Evolutionary conservation across 1,140 invertebrate genomes (phyloP).

Genomic region (Sarcophaga peregrina): DNA sequence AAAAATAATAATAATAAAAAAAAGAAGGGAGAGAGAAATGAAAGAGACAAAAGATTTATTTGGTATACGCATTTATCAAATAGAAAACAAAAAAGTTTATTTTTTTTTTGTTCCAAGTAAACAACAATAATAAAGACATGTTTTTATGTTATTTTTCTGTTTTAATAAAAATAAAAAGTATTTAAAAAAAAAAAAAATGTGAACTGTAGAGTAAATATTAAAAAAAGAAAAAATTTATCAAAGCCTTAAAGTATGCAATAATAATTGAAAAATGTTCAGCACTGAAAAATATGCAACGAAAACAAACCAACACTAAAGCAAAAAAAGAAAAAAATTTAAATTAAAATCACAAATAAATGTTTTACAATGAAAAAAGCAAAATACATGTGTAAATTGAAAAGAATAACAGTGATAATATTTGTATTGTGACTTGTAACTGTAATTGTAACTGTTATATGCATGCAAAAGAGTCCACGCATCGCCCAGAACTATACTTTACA

Average conservation of each 20-base stretch:
- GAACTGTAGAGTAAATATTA: neutral
- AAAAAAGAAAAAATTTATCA: neutral
- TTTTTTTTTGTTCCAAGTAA: too few relatives aligned
- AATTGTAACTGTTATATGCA: neutral
- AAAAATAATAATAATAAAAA: constrained; percentile 16
- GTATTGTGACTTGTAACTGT: neutral
- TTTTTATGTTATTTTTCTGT: neutral
- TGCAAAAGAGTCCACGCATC: neutral
- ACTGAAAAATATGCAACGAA: constrained; percentile 21
- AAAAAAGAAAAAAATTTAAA: neutral
- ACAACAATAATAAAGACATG: too few relatives aligned
- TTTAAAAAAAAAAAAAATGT: constrained; percentile 4
- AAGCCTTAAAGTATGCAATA: constrained; percentile 18
- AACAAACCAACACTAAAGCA: neutral
- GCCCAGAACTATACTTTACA: too few relatives aligned
- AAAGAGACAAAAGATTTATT: constrained; percentile 15
- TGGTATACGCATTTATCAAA: neutral
- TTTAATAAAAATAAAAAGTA: neutral
- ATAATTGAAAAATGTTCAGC: constrained; percentile 13
- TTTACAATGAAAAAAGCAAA: neutral
- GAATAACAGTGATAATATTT: neutral
- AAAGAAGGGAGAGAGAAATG: neutral
- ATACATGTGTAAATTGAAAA: too few relatives aligned
- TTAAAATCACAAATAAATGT: neutral
- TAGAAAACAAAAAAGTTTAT: neutral